Evolutionary conservation across 2,113 vertebrate species (phyloP).

Genomic region (Aegithalos caudatus): DNA sequence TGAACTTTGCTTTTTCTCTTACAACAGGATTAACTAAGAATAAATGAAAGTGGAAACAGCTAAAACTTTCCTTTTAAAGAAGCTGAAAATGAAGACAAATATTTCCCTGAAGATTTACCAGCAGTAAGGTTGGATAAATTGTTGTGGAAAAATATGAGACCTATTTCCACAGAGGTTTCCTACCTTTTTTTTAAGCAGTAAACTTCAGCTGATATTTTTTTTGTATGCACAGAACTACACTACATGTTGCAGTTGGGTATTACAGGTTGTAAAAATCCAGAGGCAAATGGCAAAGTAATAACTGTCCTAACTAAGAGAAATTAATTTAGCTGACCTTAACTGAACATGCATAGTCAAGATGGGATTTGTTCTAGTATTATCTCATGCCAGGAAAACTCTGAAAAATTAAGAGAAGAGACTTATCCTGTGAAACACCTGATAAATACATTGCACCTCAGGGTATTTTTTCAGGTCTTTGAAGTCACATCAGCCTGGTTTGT

Average conservation of each 20-base stretch:
- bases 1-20: neutral
- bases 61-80: slow-evolving; percentile 8
- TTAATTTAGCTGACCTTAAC: slow-evolving; percentile 27
- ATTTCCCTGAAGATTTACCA: neutral
- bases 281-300: neutral
- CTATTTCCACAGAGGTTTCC: neutral
- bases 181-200: neutral
- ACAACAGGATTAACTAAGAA: neutral
- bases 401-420: neutral
- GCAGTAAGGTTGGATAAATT: neutral
- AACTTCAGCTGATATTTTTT: neutral
- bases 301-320: neutral
- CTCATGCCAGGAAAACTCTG: slow-evolving; percentile 5
- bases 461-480: neutral
- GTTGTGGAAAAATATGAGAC: neutral
- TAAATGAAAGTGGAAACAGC: neutral
- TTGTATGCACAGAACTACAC: neutral
- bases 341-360: neutral
- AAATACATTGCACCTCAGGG: neutral
- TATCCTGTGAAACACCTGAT: neutral
- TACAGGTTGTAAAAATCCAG: neutral
- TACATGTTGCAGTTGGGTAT: neutral
- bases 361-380: neutral
- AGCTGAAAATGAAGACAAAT: neutral
- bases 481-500: neutral